phyloP scores from a whole-genome alignment of 1,140 invertebrate genomes.

The Macrotrachela quadricornifera region DNA sequence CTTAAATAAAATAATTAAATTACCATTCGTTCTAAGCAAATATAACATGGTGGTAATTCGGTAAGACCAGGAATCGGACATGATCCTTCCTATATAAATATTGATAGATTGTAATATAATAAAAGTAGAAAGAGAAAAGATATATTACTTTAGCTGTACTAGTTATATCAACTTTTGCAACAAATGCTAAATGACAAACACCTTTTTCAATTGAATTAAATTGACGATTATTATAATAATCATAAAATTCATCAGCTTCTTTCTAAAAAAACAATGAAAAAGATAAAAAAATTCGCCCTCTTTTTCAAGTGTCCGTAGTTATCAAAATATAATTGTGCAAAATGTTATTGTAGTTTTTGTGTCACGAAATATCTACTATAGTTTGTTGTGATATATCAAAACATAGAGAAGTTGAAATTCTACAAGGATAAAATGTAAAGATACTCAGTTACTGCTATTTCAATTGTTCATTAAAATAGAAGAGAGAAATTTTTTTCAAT shows the following conservation, averaged over 20 bases:
- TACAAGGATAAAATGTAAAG: too few relatives aligned
- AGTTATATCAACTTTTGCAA: slow-evolving; percentile 64
- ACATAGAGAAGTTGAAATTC: too few relatives aligned
- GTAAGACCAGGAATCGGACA: slow-evolving; percentile 42
- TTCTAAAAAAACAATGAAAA: slow-evolving; percentile 33
- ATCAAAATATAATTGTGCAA: too few relatives aligned
- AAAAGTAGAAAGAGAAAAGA: neutral
- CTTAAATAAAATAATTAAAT: slow-evolving; percentile 4
- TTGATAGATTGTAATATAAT: neutral
- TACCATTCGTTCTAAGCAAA: slow-evolving; percentile 66
- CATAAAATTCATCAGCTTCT: slow-evolving; percentile 70
- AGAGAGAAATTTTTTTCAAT: too few relatives aligned
- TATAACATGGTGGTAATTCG: slow-evolving; percentile 88
- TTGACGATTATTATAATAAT: slow-evolving; percentile 64
- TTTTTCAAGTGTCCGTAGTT: too few relatives aligned
- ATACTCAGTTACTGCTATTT: too few relatives aligned
- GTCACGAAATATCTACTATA: too few relatives aligned
- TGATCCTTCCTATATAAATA: slow-evolving; percentile 20
- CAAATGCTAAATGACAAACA: slow-evolving; percentile 77
- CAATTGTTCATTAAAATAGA: too few relatives aligned
- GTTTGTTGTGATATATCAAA: too few relatives aligned
- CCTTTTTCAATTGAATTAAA: slow-evolving; percentile 80
- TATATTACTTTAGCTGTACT: slow-evolving; percentile 37
- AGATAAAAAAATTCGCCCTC: neutral
- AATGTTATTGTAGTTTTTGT: too few relatives aligned